Base-by-base conservation (phyloP, 2,888 invertebrate genomes). In the Megalurothrips usitatus region DNA sequence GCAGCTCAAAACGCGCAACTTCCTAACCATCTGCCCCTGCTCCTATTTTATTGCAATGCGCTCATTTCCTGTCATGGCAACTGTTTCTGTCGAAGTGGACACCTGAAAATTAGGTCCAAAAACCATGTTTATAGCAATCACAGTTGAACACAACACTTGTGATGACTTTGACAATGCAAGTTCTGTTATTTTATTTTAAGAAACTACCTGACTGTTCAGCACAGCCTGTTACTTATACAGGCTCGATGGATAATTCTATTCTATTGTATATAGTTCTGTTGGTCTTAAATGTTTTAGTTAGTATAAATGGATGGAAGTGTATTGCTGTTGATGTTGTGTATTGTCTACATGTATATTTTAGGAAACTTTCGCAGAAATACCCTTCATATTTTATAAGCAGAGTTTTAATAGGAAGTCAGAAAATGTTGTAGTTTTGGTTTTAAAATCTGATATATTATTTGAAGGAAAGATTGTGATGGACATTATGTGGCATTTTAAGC, bases 301-400 rank as follows among this genome's bases (percentile, higher is more conserved):
- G 26, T 75, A 17, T 14, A 26, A 75, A 75, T 23, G 23, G 19
- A 58, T 58, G 58, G 14, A 58, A 58, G 17, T 58, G 34, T 43
- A 58, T 19, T 17, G 58, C 23, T 75, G 26, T 75, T 26, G 23
- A 75, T 75, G 68, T 75, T 75, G 68, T 26, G 26, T 75, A 12
- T 58, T 58, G 6, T 14, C 14, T 58, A 75, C 58, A 58, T 58
- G 19, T 75, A 75, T 75, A 75, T 75, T 75, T 75, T 75, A 75
- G 68, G 12, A 75, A 26, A 75, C 23, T 26, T 26, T 75, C 23
- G 12, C 68, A 75, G 68, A 75, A 26, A 11, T 75, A 75, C 68
- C 23, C 68, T 75, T 12, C 68, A 26, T 75, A 75, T 75, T 75
- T 23, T 75, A 75, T 75, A 75, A 75, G 11, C 26, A 26, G 12